Conservation (phyloP, 2,113 vertebrate species). For the Neomonachus schauinslandi region DNA sequence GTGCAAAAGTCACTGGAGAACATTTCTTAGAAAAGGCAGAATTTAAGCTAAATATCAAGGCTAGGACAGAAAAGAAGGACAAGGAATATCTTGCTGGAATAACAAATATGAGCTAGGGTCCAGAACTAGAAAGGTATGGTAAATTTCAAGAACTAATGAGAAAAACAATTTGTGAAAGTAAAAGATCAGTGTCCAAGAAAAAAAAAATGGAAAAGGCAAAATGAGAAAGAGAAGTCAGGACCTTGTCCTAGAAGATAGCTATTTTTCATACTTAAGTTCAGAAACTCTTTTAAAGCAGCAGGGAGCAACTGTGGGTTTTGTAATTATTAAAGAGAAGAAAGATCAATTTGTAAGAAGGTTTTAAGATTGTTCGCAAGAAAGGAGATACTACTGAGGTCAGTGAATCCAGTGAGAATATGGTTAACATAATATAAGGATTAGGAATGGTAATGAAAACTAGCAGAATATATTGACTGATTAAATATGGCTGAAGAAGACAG, state of each 20-base stretch:
- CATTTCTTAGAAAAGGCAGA: neutral
- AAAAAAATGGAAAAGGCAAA: neutral
- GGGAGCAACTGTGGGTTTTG: neutral
- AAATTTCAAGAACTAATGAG: neutral
- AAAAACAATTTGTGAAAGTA: neutral
- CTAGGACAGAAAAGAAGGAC: neutral
- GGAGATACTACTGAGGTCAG: neutral
- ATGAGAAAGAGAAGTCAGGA: neutral
- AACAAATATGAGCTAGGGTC: neutral
- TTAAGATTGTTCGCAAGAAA: neutral
- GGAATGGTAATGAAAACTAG: neutral
- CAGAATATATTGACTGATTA: neutral
- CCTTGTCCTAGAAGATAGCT: neutral
- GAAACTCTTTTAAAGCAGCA: conserved; percentile 29
- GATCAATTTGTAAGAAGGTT: neutral
- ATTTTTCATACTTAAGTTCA: neutral
- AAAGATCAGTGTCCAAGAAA: neutral
- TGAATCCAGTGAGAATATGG: neutral
- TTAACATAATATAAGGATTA: neutral
- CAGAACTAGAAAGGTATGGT: neutral
- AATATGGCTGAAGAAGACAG: neutral
- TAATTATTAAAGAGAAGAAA: neutral
- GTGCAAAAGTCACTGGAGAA: neutral
- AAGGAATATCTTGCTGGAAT: neutral
- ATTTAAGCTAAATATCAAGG: neutral